Evolutionary conservation across 2,797 vertebrate species (phyloP).

Genomic region (Lutjanus campechanus): DNA sequence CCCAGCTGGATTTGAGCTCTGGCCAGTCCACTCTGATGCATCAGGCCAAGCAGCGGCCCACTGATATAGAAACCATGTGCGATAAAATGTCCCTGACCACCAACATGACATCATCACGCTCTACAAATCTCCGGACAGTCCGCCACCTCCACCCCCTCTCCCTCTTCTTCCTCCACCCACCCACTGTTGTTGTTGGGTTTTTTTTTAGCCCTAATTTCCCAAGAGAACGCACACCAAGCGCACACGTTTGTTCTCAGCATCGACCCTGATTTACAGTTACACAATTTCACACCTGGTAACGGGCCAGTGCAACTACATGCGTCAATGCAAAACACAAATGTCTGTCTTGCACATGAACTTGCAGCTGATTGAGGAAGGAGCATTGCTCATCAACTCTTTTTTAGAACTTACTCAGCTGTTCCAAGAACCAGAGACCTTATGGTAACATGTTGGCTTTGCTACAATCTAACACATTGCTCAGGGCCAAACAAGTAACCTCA

Average conservation of each 20-base stretch:
- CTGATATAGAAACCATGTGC: constrained; percentile 76
- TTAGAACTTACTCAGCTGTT: constrained; percentile 36
- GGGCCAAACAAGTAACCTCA: constrained; percentile 14
- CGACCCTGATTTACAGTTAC: constrained; percentile 35
- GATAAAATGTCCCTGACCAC: constrained; percentile 64
- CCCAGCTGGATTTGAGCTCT: constrained; percentile 31
- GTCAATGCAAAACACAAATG: constrained; percentile 48
- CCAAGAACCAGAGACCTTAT: constrained; percentile 47
- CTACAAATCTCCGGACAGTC: constrained; percentile 20
- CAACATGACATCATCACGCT: constrained; percentile 67
- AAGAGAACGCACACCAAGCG: constrained; percentile 6
- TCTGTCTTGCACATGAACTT: constrained; percentile 14
- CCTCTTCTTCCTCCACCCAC: background rate
- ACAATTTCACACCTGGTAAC: constrained; percentile 66
- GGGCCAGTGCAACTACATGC: constrained; percentile 33
- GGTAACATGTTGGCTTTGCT: constrained; percentile 39
- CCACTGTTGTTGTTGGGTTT: constrained; percentile 15
- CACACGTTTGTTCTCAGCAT: constrained; percentile 51
- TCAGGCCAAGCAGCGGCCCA: constrained; percentile 45
- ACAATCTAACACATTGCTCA: constrained; percentile 21
- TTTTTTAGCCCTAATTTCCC: constrained; percentile 26
- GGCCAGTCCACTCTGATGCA: constrained; percentile 40
- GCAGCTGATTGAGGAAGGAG: constrained; percentile 42
- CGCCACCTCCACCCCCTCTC: background rate
- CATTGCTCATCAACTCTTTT: constrained; percentile 29